Conservation (phyloP, 2,797 vertebrate species). For the Sciurus carolinensis region DNA sequence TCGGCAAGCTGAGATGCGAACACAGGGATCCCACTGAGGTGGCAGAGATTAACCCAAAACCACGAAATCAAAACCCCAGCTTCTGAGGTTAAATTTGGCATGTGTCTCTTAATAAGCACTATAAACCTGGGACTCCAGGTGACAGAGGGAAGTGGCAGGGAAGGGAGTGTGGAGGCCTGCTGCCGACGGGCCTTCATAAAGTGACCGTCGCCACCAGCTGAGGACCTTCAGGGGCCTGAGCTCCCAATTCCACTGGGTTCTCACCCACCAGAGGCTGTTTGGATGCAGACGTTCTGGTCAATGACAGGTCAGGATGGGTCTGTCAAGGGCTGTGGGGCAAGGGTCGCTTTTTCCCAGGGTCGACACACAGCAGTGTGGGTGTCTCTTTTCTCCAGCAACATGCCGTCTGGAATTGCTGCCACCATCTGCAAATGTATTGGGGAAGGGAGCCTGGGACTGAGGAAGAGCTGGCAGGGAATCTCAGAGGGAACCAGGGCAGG, state of each 20-base stretch:
- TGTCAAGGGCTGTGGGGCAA: neutral
- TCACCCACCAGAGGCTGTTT: neutral
- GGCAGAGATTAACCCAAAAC: neutral
- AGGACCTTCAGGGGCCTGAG: neutral
- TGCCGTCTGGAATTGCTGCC: accelerated
- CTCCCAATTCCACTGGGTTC: accelerated
- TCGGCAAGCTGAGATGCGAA: neutral
- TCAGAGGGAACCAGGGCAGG: neutral
- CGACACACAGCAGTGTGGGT: neutral
- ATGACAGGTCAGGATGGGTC: neutral
- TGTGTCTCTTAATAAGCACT: neutral
- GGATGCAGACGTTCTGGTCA: neutral
- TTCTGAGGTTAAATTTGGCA: neutral
- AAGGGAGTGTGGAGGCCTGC: neutral
- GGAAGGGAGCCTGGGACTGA: neutral
- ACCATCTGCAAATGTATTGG: neutral
- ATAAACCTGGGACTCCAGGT: neutral
- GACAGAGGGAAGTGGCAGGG: neutral
- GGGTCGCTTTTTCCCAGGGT: neutral
- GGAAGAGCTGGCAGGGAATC: neutral
- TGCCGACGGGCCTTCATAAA: neutral
- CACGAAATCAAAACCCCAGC: neutral
- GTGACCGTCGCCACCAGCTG: neutral
- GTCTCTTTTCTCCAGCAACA: neutral
- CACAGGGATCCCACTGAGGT: neutral